phyloP scores from a whole-genome alignment of 2,797 vertebrate genomes.

The Sebastes minor region DNA sequence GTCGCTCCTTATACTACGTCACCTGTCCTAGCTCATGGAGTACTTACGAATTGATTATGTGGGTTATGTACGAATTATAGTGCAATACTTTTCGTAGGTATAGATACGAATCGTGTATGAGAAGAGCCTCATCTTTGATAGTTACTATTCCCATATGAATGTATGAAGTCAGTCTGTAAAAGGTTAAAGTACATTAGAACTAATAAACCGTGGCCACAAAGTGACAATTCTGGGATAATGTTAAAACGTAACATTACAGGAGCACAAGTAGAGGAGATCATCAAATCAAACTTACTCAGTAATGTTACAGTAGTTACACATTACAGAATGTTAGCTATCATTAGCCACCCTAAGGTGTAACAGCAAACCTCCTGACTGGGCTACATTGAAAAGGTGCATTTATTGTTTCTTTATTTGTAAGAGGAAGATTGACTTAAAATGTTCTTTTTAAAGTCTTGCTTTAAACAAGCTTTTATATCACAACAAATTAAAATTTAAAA shows the following conservation, averaged over 20 bases:
- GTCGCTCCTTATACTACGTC: no score
- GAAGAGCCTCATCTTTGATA: background rate
- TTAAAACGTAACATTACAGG: background rate
- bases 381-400: background rate
- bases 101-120: no score
- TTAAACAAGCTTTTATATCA: background rate
- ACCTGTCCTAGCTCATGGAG: rapidly evolving
- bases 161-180: background rate
- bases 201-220: background rate
- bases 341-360: background rate
- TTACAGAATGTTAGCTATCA: background rate
- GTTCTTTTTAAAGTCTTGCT: background rate
- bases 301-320: background rate
- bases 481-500: background rate
- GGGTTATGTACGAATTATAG: no score
- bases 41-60: no score
- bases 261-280: background rate
- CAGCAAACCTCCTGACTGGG: background rate
- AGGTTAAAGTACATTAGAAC: background rate
- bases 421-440: rapidly evolving
- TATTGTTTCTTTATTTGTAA: background rate
- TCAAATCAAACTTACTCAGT: background rate
- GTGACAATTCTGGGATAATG: background rate
- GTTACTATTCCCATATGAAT: background rate
- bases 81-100: no score